phyloP scores from a whole-genome alignment of 2,888 invertebrate genomes.

The Galeopsomyia nigrocyanea region DNA sequence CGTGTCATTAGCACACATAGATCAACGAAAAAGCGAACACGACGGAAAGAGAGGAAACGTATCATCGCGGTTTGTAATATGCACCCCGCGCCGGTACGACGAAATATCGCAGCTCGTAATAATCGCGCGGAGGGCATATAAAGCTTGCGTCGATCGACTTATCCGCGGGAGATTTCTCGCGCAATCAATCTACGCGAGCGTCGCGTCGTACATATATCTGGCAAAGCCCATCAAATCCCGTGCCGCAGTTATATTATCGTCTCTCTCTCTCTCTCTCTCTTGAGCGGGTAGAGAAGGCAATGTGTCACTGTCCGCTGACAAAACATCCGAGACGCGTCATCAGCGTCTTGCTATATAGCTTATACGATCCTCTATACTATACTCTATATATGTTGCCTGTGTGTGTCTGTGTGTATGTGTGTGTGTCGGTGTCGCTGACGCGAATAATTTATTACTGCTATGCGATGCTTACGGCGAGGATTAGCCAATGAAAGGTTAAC shows the following conservation, averaged over 20 bases:
- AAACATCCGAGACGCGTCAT: constrained; percentile 37
- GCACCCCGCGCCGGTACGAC: too few species aligned
- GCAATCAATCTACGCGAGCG: constrained; percentile 8
- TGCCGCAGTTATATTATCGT: neutral
- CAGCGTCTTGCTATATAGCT: constrained; percentile 15
- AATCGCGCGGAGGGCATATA: too few species aligned
- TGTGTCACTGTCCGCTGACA: constrained; percentile 37
- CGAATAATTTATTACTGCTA: constrained; percentile 31
- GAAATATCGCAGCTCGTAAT: too few species aligned
- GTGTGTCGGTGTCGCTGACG: neutral
- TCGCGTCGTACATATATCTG: neutral
- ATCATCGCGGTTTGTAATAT: too few species aligned
- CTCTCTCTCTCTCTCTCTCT: neutral
- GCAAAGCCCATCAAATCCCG: neutral
- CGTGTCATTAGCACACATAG: neutral
- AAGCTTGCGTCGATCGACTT: constrained; percentile 8
- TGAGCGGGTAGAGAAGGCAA: constrained; percentile 4
- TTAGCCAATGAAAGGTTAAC: neutral
- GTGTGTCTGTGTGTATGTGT: neutral
- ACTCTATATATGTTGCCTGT: neutral
- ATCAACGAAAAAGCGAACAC: too few species aligned
- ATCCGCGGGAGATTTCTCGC: neutral
- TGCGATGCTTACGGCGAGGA: constrained; percentile 7
- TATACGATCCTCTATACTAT: neutral
- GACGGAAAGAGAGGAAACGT: too few species aligned